These are phyloP conservation scores for Neomorphus geoffroyi DNA, from an alignment of 2,797 vertebrate species.

Conservation along the genomic window DNA sequence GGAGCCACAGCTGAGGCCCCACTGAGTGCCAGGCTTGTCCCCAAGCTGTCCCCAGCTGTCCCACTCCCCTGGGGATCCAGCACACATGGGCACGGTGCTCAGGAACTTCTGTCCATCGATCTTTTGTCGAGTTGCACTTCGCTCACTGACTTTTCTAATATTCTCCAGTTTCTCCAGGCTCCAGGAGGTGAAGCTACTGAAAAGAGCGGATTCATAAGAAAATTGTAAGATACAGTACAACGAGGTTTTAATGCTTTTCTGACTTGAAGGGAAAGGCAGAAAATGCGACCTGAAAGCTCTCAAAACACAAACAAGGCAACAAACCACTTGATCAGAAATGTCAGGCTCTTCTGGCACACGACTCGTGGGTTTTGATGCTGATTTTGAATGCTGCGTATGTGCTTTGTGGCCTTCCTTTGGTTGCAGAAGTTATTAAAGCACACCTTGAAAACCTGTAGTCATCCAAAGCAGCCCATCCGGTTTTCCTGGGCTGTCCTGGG, in stretches of 20 bases:
- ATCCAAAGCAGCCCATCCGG: neutral
- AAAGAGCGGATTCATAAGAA: neutral
- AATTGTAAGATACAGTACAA: neutral
- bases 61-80: neutral
- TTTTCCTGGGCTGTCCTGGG: neutral
- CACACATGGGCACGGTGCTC: neutral
- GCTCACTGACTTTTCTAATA: neutral
- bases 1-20: neutral
- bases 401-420: neutral
- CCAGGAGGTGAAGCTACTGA: neutral
- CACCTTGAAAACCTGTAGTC: neutral
- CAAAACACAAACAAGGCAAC: neutral
- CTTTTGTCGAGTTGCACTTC: neutral
- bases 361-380: neutral
- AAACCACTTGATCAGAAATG: neutral
- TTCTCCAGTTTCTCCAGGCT: neutral
- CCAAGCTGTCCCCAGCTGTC: neutral
- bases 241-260: neutral
- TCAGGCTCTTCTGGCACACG: neutral
- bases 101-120: neutral
- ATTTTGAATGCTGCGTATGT: neutral
- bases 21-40: neutral
- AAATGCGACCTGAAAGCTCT: neutral
- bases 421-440: neutral
- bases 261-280: neutral